Base-by-base conservation (phyloP, 2,113 vertebrate species). In the Oncorhynchus mykiss region DNA sequence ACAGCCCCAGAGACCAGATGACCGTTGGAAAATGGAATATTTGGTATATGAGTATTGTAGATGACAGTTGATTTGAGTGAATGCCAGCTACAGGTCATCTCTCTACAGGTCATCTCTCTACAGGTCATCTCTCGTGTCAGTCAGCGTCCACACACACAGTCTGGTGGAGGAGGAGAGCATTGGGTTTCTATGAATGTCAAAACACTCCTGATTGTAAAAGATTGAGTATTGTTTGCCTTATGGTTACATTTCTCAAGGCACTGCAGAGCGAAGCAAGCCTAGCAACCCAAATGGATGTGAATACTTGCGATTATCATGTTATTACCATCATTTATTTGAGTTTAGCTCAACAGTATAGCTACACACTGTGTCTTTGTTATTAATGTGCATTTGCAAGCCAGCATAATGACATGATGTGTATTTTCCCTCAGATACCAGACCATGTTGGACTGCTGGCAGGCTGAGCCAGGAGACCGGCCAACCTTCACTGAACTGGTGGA, bases 401-500 rank as follows among this genome's bases (percentile, higher is more conserved):
- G 39, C 39, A 45, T 45, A 11, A 11, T 45, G 1, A 45, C 39
- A 45, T 45, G 9, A 45, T 45, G 9, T 45, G 39, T 45, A 39
- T 45, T 45, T 45, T 4, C 72, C 69, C 54, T 39, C 51, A 95
- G 95, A 88, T 98, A 98, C 85, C 94, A 97, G 89, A 97, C 96
- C 27, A 98, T 98, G 96, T 88, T 98, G 90, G 95, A 97, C 66
- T 97, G 97, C 78, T 98, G 97, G 96, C 94, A 96, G 0, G 94
- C 95, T 0, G 92, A 94, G 1, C 91, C 95, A 12, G 90, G 88
- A 3, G 90, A 96, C 71, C 90, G 96, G 29, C 96, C 96, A 0
- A 97, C 92, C 1, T 98, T 98, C 92, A 96, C 91, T 0, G 95
- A 97, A 75, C 93, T 98, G 8, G 96, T 98, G 78, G 95, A 95